Evolutionary conservation across 2,113 vertebrate genomes (phyloP).

Genomic region (Sorex araneus): DNA sequence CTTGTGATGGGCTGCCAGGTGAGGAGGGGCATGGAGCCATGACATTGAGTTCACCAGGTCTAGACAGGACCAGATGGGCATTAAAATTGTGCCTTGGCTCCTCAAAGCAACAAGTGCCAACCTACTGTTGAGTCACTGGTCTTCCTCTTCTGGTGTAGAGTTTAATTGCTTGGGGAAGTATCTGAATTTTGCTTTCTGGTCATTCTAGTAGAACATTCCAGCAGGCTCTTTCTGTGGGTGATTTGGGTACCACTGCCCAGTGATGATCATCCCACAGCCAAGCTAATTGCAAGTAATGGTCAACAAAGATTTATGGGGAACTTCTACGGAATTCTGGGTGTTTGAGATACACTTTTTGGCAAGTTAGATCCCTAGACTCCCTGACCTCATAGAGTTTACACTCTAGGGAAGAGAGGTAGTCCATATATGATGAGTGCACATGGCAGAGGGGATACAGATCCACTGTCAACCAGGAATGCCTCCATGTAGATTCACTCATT

Average conservation of each 20-base stretch:
- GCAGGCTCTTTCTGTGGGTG: not conserved
- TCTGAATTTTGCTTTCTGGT: not conserved
- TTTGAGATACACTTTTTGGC: slow-evolving; percentile 3
- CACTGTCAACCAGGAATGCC: not conserved
- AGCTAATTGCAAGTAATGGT: not conserved
- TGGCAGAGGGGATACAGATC: not conserved
- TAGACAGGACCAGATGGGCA: not conserved
- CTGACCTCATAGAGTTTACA: slow-evolving; percentile 29
- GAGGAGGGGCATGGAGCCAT: not conserved
- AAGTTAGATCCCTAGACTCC: not conserved
- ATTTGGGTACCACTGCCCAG: not conserved
- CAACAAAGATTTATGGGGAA: slow-evolving; percentile 18
- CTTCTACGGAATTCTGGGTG: not conserved
- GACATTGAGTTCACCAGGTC: not conserved
- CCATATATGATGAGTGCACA: not conserved
- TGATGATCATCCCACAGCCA: not conserved
- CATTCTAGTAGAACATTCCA: slow-evolving; percentile 6
- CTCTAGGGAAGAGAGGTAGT: slow-evolving; percentile 45
- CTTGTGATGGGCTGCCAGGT: not conserved
- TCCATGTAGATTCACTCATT: slow-evolving; percentile 16
- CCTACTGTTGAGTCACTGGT: not conserved
- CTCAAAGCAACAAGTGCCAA: not conserved
- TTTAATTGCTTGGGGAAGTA: slow-evolving; percentile 27
- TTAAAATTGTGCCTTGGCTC: not conserved
- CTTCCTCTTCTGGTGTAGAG: not conserved